Percentiles rank a stretch among this genome's conserved stretches.
These are phyloP conservation scores for Helicolenus hilgendorfi DNA, from an alignment of 2,797 vertebrate species.

Conservation along the genomic window DNA sequence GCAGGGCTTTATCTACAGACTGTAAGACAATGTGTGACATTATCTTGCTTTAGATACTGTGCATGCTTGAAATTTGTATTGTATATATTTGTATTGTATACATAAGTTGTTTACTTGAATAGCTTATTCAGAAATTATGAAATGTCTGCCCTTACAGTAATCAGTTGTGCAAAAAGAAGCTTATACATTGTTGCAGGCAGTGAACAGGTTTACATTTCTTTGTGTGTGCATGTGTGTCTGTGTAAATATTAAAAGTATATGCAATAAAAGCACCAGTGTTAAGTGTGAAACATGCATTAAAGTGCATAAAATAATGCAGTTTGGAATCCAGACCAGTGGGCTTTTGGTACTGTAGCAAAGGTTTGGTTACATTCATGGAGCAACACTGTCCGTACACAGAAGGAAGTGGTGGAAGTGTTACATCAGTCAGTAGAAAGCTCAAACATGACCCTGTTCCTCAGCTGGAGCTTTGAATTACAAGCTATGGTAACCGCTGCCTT, in stretches of 20 bases:
- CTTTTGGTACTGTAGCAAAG: background rate
- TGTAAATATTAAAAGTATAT: background rate
- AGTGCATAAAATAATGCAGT: slow-evolving; percentile 30
- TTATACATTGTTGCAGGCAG: background rate
- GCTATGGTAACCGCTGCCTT: slow-evolving; percentile 11
- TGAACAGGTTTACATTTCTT: background rate
- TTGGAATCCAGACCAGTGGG: background rate
- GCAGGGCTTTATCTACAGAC: background rate
- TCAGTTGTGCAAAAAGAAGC: background rate
- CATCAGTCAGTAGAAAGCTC: background rate
- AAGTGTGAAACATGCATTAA: slow-evolving; percentile 2
- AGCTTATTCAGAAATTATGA: background rate
- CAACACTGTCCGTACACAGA: background rate
- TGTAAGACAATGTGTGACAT: background rate
- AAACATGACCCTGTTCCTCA: background rate
- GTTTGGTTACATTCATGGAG: background rate
- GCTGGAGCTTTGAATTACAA: slow-evolving; percentile 31
- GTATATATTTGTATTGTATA: background rate
- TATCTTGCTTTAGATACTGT: background rate
- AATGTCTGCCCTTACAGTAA: background rate
- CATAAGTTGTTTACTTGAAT: background rate
- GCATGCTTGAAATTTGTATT: background rate
- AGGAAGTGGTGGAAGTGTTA: too few relatives aligned
- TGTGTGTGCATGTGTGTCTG: background rate
- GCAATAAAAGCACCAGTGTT: background rate